Evolutionary conservation across 2,888 invertebrate species (phyloP), one percentile per base, ranked within the genome.

Genomic region (Tetrapedia diversipes): DNA sequence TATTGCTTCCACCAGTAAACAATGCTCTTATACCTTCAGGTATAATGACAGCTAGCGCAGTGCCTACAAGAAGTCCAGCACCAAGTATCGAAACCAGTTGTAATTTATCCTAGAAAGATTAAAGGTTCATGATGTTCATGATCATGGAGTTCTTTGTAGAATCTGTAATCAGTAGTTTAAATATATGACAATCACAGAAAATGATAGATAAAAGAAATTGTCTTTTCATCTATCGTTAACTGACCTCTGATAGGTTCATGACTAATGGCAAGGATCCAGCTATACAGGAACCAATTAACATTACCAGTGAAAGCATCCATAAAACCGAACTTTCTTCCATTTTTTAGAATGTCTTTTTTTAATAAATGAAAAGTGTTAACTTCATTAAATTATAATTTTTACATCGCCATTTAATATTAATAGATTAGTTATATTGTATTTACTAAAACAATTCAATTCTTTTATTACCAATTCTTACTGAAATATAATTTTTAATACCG

Each of bases 31-130:
- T 97, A 7, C 99, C 99, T 93, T 99, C 99, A 0, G 99, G 99
- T 85, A 99, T 99, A 67, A 99, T 99, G 0, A 99, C 99, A 6
- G 98, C 97, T 39, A 99, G 92, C 0, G 99, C 99, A 34, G 99
- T 99, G 1, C 99, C 99, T 0, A 99, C 98, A 0, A 99, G 94
- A 8, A 99, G 94, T 0, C 99, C 99, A 8, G 99, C 99, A 64
- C 99, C 99, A 80, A 99, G 95, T 16, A 99, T 96, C 34, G 99
- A 98, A 41, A 99, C 96, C 88, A 97, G 94, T 89, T 98, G 97
- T 39, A 99, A 93, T 92, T 98, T 98, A 75, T 97, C 97, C 98
- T 99, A 91, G 80, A 93, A 92, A 81, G 80, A 88, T 74, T 71
- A 82, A 78, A 68, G 67, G 70, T 64, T 59, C 63, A 66, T 77